A percentile compares a stretch with the other conserved stretches of the same genome.
Evolutionary conservation across 2,797 vertebrate species (phyloP).

Genomic region (Trichosurus vulpecula): DNA sequence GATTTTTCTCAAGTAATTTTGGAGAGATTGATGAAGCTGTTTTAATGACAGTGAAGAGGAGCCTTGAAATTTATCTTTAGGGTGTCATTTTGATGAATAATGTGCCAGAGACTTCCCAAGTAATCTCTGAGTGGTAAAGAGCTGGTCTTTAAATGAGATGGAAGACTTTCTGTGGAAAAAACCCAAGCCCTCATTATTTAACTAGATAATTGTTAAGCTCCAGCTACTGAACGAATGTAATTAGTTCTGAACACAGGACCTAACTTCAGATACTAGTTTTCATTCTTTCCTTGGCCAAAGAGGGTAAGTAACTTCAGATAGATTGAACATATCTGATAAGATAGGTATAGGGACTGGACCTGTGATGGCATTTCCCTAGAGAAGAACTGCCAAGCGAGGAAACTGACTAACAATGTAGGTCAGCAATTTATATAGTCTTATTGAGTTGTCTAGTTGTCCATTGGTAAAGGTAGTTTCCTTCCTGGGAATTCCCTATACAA

Average conservation of each 20-base stretch:
- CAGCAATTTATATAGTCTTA: background rate
- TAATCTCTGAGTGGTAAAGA: slow-evolving; percentile 40
- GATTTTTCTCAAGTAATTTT: slow-evolving; percentile 37
- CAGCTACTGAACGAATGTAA: slow-evolving; percentile 16
- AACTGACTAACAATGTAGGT: background rate
- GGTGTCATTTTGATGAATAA: slow-evolving; percentile 60
- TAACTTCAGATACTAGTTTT: slow-evolving; percentile 34
- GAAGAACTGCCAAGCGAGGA: background rate
- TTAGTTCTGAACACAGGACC: slow-evolving; percentile 40
- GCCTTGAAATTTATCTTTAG: slow-evolving; percentile 69
- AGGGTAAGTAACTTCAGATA: slow-evolving; percentile 11
- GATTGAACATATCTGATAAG: background rate
- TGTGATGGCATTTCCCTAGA: background rate
- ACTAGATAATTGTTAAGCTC: slow-evolving; percentile 42
- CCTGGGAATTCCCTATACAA: background rate
- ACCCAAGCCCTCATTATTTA: slow-evolving; percentile 48
- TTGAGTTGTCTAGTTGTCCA: background rate
- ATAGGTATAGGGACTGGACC: background rate
- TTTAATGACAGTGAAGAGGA: slow-evolving; percentile 55
- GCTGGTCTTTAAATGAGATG: slow-evolving; percentile 52
- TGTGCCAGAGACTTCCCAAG: slow-evolving; percentile 51
- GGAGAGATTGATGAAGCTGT: slow-evolving; percentile 64
- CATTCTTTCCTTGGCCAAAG: slow-evolving; percentile 4
- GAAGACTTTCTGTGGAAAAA: slow-evolving; percentile 8
- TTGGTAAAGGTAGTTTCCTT: background rate